A percentile compares a stretch with the other conserved stretches of the same genome.
Evolutionary conservation across 2,113 vertebrate species (phyloP).

Genomic region (Mionectes macconnelli): DNA sequence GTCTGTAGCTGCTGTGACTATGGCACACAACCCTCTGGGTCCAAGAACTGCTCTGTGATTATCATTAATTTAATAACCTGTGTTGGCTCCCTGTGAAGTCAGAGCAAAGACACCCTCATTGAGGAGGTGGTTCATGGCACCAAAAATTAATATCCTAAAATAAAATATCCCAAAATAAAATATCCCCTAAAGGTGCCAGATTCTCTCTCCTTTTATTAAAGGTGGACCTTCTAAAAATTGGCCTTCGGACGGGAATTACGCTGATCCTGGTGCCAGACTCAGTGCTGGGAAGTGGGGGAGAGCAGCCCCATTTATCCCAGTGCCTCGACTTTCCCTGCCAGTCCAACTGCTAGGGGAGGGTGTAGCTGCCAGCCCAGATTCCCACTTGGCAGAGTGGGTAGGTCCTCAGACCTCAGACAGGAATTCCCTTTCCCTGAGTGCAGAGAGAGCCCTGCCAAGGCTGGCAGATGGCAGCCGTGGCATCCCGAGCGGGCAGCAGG

Average conservation of each 20-base stretch:
- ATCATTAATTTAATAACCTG: background rate
- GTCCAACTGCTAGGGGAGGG: background rate
- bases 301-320: background rate
- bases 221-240: background rate
- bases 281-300: background rate
- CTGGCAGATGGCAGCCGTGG: background rate
- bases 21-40: no score
- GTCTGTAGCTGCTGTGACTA: background rate
- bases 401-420: background rate
- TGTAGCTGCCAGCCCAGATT: constrained; percentile 3
- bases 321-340: background rate
- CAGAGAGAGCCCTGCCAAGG: background rate
- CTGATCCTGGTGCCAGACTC: background rate
- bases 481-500: background rate
- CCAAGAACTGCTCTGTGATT: background rate
- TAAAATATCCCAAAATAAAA: background rate
- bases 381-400: background rate
- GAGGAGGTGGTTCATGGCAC: background rate
- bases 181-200: background rate
- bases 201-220: background rate
- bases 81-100: background rate
- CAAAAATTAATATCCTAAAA: background rate
- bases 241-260: background rate
- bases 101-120: background rate
- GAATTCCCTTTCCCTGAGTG: background rate